Conservation (phyloP, 1,140 invertebrate genomes). For the Cyphomyrmex costatus region DNA sequence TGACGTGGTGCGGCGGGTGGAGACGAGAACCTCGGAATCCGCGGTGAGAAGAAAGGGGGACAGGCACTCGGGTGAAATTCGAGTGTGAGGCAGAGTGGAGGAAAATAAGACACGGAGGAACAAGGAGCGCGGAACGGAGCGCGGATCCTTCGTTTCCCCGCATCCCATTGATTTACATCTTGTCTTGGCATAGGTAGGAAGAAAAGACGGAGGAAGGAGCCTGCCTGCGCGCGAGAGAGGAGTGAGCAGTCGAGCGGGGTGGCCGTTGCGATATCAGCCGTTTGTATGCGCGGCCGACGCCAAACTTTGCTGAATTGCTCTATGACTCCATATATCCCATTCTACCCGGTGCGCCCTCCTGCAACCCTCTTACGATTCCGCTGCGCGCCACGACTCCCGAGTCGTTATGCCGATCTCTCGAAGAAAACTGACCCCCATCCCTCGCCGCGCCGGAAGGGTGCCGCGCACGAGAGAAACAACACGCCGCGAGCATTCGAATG, state of each 20-base stretch:
- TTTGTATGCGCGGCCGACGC: slow-evolving; percentile 85
- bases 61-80: slow-evolving; percentile 59
- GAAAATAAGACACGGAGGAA: slow-evolving; percentile 53
- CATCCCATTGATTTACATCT: slow-evolving; percentile 86
- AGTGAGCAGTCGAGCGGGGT: slow-evolving; percentile 65
- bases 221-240: slow-evolving; percentile 44
- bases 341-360: slow-evolving; percentile 65
- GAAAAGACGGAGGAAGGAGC: slow-evolving; percentile 58
- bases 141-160: slow-evolving; percentile 78
- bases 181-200: slow-evolving; percentile 75
- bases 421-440: slow-evolving; percentile 68
- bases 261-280: slow-evolving; percentile 83
- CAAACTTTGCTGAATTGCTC: slow-evolving; percentile 86
- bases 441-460: slow-evolving; percentile 17
- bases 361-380: slow-evolving; percentile 70
- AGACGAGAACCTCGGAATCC: slow-evolving; percentile 57
- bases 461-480: slow-evolving; percentile 60
- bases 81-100: slow-evolving; percentile 37
- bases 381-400: slow-evolving; percentile 40
- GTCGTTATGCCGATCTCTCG: slow-evolving; percentile 77
- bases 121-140: slow-evolving; percentile 70
- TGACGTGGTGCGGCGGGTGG: slow-evolving; percentile 33
- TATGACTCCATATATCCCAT: slow-evolving; percentile 83
- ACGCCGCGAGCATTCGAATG: slow-evolving; percentile 56
- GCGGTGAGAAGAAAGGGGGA: slow-evolving; percentile 68